Percentiles rank a stretch among this genome's conserved stretches.
phyloP scores from a whole-genome alignment of 1,140 invertebrate species.

The Neodiprion lecontei region DNA sequence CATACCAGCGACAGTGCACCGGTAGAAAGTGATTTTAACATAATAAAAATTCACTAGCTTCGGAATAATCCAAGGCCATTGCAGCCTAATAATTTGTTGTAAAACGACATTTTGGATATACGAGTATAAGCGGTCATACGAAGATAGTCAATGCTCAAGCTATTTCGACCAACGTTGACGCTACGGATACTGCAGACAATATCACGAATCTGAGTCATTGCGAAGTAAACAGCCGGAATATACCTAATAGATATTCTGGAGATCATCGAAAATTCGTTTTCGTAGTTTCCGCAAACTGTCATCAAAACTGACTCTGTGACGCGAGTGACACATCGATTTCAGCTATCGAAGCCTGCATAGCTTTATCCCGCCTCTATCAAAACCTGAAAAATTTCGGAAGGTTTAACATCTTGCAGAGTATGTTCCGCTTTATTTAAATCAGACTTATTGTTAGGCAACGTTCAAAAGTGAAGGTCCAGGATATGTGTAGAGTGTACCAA shows the following conservation, averaged over 20 bases:
- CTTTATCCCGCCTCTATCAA: background rate
- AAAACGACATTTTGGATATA: background rate
- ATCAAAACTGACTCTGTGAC: background rate
- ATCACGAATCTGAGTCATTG: background rate
- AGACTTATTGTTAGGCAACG: background rate
- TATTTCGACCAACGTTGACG: background rate
- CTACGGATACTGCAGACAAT: background rate
- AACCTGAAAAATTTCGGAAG: background rate
- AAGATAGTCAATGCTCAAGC: background rate
- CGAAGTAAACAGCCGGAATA: background rate
- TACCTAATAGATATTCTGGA: background rate
- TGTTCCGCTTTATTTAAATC: background rate
- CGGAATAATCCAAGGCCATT: background rate
- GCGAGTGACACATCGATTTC: background rate
- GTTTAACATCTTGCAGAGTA: background rate
- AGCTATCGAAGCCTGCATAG: background rate
- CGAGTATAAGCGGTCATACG: background rate
- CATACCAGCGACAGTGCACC: slow-evolving; percentile 25
- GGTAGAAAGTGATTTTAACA: slow-evolving; percentile 18
- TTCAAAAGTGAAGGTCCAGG: background rate
- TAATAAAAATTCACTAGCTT: slow-evolving; percentile 13
- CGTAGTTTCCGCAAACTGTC: background rate
- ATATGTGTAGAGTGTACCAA: background rate
- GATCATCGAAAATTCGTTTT: background rate
- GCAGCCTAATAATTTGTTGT: background rate